Base-by-base conservation (phyloP, 1,140 invertebrate genomes). In the Rhopalosiphum padi region DNA sequence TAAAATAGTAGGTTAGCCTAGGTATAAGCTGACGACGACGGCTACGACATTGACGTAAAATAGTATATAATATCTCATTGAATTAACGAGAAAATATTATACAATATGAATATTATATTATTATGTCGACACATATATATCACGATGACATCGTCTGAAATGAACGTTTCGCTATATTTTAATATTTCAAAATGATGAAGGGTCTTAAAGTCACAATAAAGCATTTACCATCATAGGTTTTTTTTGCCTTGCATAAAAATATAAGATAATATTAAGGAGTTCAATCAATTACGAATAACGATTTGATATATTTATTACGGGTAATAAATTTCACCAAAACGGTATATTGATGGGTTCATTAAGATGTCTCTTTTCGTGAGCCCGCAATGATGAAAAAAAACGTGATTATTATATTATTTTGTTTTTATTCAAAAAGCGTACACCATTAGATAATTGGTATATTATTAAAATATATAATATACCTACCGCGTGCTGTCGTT, bases 231-330 rank as follows among this genome's bases (percentile, higher is more conserved):
- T 37, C 87, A 23, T 23, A 53, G n/a, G 15, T 68, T 88, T 88
- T 87, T 21, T 35, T 30, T 8, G 46, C n/a, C 46, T 48, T 35
- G 8, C 21, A 51, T 25, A 23, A 41, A 23, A 85, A 37, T 9
- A 83, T 41, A 18, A 35, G 15, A 35, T 21, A 82, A 5, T 82
- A 35, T 83, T 23, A 41, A 9, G 41, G 43, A 37, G 30, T 18
- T 22, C 87, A 88, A 88, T 88, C 87, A 88, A 88, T 88, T 88
- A 37, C 87, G 46, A 53, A 88, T 51, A 53, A 88, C 18, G 35
- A 53, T 88, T 53, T 37, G 46, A 11, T 51, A 11, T 51, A 88
- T 35, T 88, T 87, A 51, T 88, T 35, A n/a, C 5, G 48, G 8
- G 30, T 88, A 88, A 51, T 88, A 88, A 88, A 88, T 51, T 88